A percentile compares a stretch with the other conserved stretches of the same genome.
Conservation (phyloP, 2,888 invertebrate species). For the Tetanocera ferruginea region DNA sequence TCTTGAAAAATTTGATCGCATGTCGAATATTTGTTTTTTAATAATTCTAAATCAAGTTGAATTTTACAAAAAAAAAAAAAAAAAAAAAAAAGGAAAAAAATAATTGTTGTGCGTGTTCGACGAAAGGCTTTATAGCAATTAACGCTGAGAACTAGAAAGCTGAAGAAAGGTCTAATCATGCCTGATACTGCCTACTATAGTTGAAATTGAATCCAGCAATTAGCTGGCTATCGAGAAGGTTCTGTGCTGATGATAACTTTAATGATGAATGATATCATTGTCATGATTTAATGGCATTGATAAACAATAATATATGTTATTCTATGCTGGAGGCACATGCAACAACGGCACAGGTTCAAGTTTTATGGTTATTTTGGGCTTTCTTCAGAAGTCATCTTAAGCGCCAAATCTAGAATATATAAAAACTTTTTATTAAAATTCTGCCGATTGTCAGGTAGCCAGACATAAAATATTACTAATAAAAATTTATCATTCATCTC, state of each 20-base stretch:
- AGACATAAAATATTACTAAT: background rate
- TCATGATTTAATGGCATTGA: background rate
- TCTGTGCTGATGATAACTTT: background rate
- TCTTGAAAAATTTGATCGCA: slow-evolving; percentile 47
- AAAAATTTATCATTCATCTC: slow-evolving; percentile 25
- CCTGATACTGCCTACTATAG: background rate
- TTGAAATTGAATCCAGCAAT: background rate
- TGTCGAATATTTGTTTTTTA: slow-evolving; percentile 53
- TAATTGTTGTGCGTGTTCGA: slow-evolving; percentile 9
- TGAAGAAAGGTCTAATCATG: slow-evolving; percentile 11
- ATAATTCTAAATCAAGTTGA: background rate
- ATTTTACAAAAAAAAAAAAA: background rate
- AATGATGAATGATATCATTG: slow-evolving; percentile 15
- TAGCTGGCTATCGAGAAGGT: background rate
- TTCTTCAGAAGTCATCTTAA: background rate
- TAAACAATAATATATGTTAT: background rate
- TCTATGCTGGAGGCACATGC: background rate
- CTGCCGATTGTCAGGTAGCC: background rate
- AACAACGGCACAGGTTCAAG: background rate
- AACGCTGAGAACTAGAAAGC: background rate
- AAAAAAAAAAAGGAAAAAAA: too few relatives aligned
- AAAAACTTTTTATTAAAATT: background rate
- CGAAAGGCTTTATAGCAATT: slow-evolving; percentile 6
- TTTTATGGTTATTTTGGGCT: background rate
- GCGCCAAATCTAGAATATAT: background rate